A percentile compares a stretch with the other conserved stretches of the same genome.
Conservation (phyloP, 2,113 vertebrate species). For the Nicator chloris region DNA sequence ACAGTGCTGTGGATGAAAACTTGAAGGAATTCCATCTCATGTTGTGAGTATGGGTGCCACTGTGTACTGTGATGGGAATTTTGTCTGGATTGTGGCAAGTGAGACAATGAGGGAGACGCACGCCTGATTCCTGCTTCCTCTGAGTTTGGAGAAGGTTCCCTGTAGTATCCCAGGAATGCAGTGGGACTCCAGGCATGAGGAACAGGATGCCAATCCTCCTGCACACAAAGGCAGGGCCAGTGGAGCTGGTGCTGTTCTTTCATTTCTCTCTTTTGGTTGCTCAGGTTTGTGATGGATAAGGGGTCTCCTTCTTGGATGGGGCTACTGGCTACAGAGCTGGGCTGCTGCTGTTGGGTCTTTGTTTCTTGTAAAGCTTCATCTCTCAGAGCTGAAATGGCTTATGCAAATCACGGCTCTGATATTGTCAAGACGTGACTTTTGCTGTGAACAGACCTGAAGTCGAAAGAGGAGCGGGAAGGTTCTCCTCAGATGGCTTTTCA, state of each 20-base stretch:
- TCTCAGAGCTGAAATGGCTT: not conserved
- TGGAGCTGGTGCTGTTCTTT: not conserved
- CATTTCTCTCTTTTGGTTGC: not conserved
- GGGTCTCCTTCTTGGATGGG: fast-evolving
- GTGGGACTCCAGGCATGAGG: fast-evolving
- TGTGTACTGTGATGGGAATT: not conserved
- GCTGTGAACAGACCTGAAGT: not conserved
- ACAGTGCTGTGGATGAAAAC: not conserved
- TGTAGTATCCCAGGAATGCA: not conserved
- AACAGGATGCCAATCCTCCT: not conserved
- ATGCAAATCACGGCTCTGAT: fast-evolving
- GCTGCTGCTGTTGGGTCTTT: not conserved
- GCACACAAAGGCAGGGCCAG: too few species aligned
- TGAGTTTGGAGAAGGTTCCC: not conserved
- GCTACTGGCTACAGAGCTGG: not conserved
- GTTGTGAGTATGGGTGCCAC: not conserved
- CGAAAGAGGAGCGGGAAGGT: not conserved
- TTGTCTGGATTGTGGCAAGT: not conserved
- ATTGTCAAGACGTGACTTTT: not conserved
- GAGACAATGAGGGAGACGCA: not conserved
- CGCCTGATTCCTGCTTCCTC: not conserved
- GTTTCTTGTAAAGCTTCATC: not conserved
- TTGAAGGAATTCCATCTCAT: not conserved
- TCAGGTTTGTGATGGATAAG: not conserved
- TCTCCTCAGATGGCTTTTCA: not conserved